Conservation (phyloP, 2,113 vertebrate genomes). For the Irena cyanogastra region DNA sequence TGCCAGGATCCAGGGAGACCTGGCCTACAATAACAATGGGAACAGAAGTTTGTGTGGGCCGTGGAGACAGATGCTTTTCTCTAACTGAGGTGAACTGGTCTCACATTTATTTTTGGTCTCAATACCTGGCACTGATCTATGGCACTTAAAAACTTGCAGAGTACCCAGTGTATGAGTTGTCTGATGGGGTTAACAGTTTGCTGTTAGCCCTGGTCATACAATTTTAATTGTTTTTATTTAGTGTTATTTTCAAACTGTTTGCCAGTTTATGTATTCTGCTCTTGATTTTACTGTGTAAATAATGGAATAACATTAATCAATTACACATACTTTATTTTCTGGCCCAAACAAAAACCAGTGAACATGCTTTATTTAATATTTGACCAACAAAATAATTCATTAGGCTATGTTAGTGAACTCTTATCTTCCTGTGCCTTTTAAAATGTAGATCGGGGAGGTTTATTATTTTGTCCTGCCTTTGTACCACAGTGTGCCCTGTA, state of each 20-base stretch:
- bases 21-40: background rate
- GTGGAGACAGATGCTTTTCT: background rate
- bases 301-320: background rate
- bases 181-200: background rate
- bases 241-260: background rate
- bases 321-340: background rate
- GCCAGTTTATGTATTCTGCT: background rate
- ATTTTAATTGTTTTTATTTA: background rate
- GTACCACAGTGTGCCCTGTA: background rate
- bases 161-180: background rate
- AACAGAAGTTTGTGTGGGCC: background rate
- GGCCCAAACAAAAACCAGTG: background rate
- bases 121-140: accelerated
- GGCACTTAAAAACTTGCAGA: background rate
- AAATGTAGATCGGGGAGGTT: background rate
- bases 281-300: background rate
- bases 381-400: background rate
- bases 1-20: background rate
- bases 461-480: background rate
- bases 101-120: background rate
- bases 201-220: background rate
- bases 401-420: background rate
- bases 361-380: background rate
- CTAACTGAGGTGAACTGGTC: background rate
- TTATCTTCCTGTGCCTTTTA: background rate